These are phyloP conservation scores for Dysmachus trigonus DNA, from an alignment of 2,888 invertebrate species.

Conservation along the genomic window DNA sequence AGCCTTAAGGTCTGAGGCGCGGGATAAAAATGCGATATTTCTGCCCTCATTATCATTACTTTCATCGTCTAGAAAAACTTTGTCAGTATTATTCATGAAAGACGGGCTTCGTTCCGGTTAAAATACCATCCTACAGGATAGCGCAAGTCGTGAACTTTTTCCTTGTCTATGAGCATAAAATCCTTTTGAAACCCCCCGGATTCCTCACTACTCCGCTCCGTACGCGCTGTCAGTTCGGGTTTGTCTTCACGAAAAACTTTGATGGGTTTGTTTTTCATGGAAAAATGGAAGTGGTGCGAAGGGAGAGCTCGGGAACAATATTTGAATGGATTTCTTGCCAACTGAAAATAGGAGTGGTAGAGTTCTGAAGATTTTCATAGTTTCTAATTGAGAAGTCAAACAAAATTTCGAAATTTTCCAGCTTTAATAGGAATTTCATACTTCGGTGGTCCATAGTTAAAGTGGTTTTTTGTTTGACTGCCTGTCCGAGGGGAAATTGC, in stretches of 20 bases:
- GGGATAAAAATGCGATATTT: neutral
- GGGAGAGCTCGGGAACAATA: neutral
- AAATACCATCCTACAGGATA: neutral
- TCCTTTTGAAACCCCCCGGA: neutral
- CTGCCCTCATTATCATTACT: constrained; percentile 23
- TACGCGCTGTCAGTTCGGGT: neutral
- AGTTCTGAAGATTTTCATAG: neutral
- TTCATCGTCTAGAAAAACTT: neutral
- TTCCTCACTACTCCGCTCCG: neutral
- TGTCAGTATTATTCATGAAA: neutral
- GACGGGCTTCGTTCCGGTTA: neutral
- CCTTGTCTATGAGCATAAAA: neutral
- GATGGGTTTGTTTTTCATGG: neutral
- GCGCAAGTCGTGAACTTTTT: neutral
- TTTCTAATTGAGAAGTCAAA: neutral
- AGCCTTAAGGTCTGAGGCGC: neutral
- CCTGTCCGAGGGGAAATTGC: neutral
- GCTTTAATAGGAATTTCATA: neutral
- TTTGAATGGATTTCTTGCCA: neutral
- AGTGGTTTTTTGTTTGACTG: neutral
- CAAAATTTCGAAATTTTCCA: neutral
- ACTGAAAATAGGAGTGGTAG: neutral
- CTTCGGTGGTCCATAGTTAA: neutral
- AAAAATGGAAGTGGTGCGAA: neutral
- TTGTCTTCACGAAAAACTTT: neutral